phyloP scores from a whole-genome alignment of 2,113 vertebrate genomes.

The Megaceryle maxima region DNA sequence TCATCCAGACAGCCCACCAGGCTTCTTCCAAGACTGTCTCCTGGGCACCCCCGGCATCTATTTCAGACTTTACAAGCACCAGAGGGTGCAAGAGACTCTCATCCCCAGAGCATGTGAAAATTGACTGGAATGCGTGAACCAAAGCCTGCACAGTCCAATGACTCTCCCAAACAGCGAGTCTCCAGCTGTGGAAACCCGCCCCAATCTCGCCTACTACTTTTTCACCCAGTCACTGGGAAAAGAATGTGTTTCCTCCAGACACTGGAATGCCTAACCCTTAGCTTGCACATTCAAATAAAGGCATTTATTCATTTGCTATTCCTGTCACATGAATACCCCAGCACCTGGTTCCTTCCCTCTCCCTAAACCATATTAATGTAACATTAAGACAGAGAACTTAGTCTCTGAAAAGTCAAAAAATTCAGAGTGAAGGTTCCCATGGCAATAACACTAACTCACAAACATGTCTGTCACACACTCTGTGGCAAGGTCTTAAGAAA shows the following conservation, averaged over 20 bases:
- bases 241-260: conserved; percentile 61
- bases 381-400: conserved; percentile 9
- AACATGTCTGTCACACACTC: background rate
- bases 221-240: background rate
- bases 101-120: conserved; percentile 63
- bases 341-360: conserved; percentile 35
- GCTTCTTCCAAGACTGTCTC: conserved; percentile 25
- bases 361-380: background rate
- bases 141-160: conserved; percentile 35
- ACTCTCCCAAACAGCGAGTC: conserved; percentile 4
- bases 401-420: conserved; percentile 4
- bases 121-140: conserved; percentile 64
- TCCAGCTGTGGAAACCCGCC: conserved; percentile 32
- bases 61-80: conserved; percentile 31
- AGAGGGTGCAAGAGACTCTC: conserved; percentile 33
- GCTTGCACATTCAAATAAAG: conserved; percentile 63
- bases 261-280: conserved; percentile 41
- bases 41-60: conserved; percentile 21
- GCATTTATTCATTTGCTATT: conserved; percentile 52
- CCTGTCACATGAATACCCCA: background rate
- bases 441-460: conserved; percentile 8
- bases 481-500: conserved; percentile 35
- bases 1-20: conserved; percentile 33
- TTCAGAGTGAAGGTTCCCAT: background rate
- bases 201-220: background rate